These are phyloP conservation scores for Rhombomys opimus DNA, from an alignment of 2,113 vertebrate species.

Conservation along the genomic window DNA sequence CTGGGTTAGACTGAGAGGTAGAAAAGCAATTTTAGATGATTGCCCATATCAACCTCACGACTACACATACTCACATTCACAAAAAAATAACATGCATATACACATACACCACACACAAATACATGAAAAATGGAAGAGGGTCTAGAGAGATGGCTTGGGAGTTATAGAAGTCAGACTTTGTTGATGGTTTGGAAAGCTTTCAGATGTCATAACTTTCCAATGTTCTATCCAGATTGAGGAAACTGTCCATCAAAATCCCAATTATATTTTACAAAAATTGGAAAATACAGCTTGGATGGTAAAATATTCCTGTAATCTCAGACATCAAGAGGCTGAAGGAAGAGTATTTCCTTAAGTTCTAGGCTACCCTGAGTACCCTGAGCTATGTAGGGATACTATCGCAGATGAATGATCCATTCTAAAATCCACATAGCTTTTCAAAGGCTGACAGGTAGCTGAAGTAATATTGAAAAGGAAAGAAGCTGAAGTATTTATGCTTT, in stretches of 20 bases:
- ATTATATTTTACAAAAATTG: neutral
- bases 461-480: no score
- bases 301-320: neutral
- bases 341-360: no score
- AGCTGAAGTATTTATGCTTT: no score
- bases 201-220: neutral
- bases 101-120: neutral
- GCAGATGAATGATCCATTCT: no score
- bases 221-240: neutral
- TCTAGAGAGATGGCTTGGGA: neutral
- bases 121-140: neutral
- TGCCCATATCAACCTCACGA: neutral
- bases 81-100: neutral
- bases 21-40: neutral
- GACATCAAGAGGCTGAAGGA: no score
- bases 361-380: no score
- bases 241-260: neutral
- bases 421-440: no score
- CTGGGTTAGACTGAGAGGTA: neutral
- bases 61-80: neutral
- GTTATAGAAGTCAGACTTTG: neutral
- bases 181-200: neutral
- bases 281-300: neutral
- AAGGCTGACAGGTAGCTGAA: no score
- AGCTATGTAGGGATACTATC: no score